Evolutionary conservation across 2,797 vertebrate species (phyloP).

Genomic region (Botia kubotai): DNA sequence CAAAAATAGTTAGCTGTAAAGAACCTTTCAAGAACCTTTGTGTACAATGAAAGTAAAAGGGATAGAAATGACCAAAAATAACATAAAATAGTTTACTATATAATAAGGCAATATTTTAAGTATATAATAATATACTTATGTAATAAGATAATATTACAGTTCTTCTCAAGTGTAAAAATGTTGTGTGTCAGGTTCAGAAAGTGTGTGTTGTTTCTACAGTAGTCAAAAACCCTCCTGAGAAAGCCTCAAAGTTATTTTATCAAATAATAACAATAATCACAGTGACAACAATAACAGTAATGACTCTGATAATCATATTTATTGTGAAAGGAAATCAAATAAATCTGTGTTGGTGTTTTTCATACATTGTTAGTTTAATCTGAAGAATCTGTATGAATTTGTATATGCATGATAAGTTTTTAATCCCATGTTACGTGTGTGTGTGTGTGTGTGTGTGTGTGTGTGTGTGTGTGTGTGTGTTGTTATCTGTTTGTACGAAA

Average conservation of each 20-base stretch:
- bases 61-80: too few species aligned
- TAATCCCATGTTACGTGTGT: neutral
- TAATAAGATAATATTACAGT: too few species aligned
- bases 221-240: too few species aligned
- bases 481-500: constrained; percentile 56
- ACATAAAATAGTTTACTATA: too few species aligned
- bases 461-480: constrained; percentile 14
- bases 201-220: too few species aligned
- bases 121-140: too few species aligned
- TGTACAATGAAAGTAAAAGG: too few species aligned
- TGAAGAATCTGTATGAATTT: neutral
- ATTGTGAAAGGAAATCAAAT: neutral
- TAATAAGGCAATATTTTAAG: too few species aligned
- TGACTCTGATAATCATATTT: constrained; percentile 4
- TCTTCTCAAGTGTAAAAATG: too few species aligned
- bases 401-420: neutral
- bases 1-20: too few species aligned
- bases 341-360: neutral
- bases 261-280: constrained; percentile 1
- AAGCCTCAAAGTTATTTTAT: neutral
- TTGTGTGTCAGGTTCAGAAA: too few species aligned
- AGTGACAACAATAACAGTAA: neutral
- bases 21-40: too few species aligned
- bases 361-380: neutral
- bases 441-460: constrained; percentile 31